A percentile compares a stretch with the other conserved stretches of the same genome.
phyloP scores from a whole-genome alignment of 2,888 invertebrate species.

The Bruchidius siliquastri region DNA sequence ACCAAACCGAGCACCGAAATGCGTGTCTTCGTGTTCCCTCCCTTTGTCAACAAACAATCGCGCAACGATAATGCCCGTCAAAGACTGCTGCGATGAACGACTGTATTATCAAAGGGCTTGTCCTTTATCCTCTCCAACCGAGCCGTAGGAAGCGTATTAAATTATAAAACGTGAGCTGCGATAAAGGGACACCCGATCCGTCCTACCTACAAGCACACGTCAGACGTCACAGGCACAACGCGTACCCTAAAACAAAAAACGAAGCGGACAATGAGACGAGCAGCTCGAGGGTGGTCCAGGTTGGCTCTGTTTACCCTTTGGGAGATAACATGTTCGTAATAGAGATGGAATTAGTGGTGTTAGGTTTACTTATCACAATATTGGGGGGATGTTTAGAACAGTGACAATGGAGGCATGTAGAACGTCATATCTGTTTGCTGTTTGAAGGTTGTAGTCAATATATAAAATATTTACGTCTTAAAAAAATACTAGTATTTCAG shows the following conservation, averaged over 20 bases:
- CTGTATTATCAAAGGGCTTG: slow-evolving; percentile 1
- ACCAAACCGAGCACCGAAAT: neutral
- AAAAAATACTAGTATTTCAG: too few species aligned
- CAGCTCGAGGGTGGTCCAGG: neutral
- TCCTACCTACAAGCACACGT: slow-evolving; percentile 22
- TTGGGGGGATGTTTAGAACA: neutral
- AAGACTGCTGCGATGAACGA: slow-evolving; percentile 26
- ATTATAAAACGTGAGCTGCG: slow-evolving; percentile 24
- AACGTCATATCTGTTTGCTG: too few species aligned
- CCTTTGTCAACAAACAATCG: slow-evolving; percentile 9
- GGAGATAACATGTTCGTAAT: neutral
- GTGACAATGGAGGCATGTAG: too few species aligned
- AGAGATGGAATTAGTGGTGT: neutral
- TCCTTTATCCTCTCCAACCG: slow-evolving; percentile 7
- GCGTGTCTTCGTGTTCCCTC: slow-evolving; percentile 7
- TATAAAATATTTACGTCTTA: too few species aligned
- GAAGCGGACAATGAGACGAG: slow-evolving; percentile 6
- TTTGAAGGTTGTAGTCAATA: too few species aligned
- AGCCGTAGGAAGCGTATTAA: slow-evolving; percentile 26
- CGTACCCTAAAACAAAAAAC: slow-evolving; percentile 18
- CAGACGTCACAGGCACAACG: slow-evolving; percentile 14
- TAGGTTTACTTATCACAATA: neutral
- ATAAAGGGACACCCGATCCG: slow-evolving; percentile 29
- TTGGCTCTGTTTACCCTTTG: neutral
- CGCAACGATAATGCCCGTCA: slow-evolving; percentile 25